These are phyloP conservation scores for Girardia tigrina DNA, from an alignment of 2,888 invertebrate species.

Conservation along the genomic window DNA sequence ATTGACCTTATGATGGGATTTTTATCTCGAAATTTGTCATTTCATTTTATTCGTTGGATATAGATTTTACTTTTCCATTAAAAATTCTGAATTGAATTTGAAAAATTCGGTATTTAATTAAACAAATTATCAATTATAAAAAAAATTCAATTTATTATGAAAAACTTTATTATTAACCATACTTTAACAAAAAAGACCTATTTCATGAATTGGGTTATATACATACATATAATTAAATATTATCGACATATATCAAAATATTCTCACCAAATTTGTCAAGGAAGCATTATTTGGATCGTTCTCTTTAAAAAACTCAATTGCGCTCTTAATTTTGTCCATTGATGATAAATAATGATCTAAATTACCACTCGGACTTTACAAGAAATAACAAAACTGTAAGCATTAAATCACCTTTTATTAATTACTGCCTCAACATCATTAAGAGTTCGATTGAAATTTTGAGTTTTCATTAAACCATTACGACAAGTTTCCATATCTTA, in stretches of 20 bases:
- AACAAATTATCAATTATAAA: too few species aligned
- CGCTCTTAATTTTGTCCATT: slow-evolving; percentile 23
- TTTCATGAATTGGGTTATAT: too few species aligned
- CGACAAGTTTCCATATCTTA: slow-evolving; percentile 28
- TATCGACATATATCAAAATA: neutral
- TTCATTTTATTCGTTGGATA: too few species aligned
- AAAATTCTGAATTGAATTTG: too few species aligned
- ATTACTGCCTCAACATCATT: slow-evolving; percentile 12
- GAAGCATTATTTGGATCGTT: slow-evolving; percentile 26
- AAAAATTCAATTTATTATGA: too few species aligned
- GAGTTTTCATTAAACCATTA: slow-evolving; percentile 24
- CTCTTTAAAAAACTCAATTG: slow-evolving; percentile 20
- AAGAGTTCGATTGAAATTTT: slow-evolving; percentile 19
- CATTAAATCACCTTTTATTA: neutral
- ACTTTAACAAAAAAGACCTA: too few species aligned
- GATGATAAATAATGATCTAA: slow-evolving; percentile 27
- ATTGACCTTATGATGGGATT: too few species aligned
- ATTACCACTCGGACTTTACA: slow-evolving; percentile 13
- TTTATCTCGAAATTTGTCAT: too few species aligned
- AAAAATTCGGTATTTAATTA: too few species aligned
- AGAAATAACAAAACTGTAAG: neutral
- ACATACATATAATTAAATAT: too few species aligned
- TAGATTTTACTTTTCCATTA: too few species aligned
- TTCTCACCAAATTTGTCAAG: neutral
- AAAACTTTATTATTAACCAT: too few species aligned